Conservation (phyloP, 1,140 invertebrate species). For the Tetraneura akinire region DNA sequence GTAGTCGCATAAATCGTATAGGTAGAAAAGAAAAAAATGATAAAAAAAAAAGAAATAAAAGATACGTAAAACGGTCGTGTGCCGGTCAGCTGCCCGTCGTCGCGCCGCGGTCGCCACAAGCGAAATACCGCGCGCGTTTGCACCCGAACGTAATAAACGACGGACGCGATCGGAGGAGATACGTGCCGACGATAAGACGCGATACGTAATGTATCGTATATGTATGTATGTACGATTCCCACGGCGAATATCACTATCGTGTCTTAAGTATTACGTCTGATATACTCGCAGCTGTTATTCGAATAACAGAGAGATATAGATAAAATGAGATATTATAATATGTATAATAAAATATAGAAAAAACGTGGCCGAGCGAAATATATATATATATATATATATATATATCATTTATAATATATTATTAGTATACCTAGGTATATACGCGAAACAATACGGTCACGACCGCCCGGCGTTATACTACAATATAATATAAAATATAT, state of each 20-base stretch:
- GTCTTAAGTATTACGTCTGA: too few species aligned
- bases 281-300: too few species aligned
- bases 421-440: too few species aligned
- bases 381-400: too few species aligned
- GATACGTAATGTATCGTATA: conserved; percentile 1
- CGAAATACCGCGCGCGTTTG: conserved; percentile 21
- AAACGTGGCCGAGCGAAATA: too few species aligned
- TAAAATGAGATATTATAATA: too few species aligned
- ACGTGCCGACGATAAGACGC: conserved; percentile 15
- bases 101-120: background rate
- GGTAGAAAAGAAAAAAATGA: background rate
- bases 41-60: too few species aligned
- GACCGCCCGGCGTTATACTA: conserved; percentile 9
- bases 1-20: background rate
- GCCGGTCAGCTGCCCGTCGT: background rate
- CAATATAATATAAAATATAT: too few species aligned
- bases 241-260: background rate
- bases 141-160: conserved; percentile 41
- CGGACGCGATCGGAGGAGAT: background rate
- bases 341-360: too few species aligned
- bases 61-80: conserved; percentile 17
- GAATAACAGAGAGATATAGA: too few species aligned
- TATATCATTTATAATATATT: too few species aligned
- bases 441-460: background rate
- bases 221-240: background rate